Conservation (phyloP, 2,797 vertebrate species). For the Acridotheres tristis region DNA sequence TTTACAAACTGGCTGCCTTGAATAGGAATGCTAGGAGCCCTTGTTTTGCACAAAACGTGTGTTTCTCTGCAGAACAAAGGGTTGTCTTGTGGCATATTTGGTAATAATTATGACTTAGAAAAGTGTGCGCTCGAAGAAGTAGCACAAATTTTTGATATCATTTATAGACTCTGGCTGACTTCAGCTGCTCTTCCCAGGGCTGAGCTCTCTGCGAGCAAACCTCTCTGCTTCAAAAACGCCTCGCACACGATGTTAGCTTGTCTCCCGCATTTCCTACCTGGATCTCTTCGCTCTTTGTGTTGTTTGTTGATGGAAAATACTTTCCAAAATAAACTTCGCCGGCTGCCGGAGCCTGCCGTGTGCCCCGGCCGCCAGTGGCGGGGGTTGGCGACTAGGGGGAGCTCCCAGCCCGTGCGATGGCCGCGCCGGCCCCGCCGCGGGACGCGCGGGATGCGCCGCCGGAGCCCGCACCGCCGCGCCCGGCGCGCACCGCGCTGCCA, state of each 20-base stretch:
- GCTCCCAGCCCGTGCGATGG: slow-evolving; percentile 85
- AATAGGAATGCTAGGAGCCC: background rate
- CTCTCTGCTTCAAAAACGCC: background rate
- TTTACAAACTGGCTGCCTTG: background rate
- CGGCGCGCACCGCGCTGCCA: slow-evolving; percentile 7
- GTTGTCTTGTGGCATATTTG: background rate
- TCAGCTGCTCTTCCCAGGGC: background rate
- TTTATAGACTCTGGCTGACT: background rate
- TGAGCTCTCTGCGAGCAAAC: background rate
- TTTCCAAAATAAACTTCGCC: slow-evolving; percentile 79
- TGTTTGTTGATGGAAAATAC: slow-evolving; percentile 65
- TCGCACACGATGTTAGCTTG: background rate
- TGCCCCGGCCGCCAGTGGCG: slow-evolving; percentile 44
- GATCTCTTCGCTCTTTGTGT: background rate
- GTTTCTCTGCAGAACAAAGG: background rate
- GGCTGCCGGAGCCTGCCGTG: slow-evolving; percentile 31
- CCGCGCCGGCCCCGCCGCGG: background rate
- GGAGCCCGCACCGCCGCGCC: background rate
- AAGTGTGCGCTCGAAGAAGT: background rate
- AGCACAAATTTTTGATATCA: background rate
- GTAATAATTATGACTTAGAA: slow-evolving; percentile 35
- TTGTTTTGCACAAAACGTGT: background rate
- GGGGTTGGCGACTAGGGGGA: slow-evolving; percentile 87
- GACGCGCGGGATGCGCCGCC: background rate
- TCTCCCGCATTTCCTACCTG: slow-evolving; percentile 27